A percentile compares a stretch with the other conserved stretches of the same genome.
Evolutionary conservation across 2,113 vertebrate genomes (phyloP).

Genomic region (Heterotilapia buettikoferi): DNA sequence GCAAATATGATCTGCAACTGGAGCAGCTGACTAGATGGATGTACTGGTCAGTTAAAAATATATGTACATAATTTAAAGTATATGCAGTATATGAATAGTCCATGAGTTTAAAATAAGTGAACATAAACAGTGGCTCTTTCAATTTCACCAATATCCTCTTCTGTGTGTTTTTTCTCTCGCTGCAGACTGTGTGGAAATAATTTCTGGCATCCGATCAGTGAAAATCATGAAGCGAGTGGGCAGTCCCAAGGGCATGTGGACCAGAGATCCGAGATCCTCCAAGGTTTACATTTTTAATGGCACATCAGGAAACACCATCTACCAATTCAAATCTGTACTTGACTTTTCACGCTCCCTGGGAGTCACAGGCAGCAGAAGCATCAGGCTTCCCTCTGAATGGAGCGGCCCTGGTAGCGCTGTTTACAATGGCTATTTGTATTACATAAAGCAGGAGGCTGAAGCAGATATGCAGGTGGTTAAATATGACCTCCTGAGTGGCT

Average conservation of each 20-base stretch:
- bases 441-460: constrained; percentile 67
- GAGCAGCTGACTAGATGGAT: not conserved
- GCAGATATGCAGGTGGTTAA: constrained; percentile 84
- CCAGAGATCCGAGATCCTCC: constrained; percentile 83
- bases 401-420: constrained; percentile 82
- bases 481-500: constrained; percentile 81
- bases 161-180: not conserved
- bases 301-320: constrained; percentile 78
- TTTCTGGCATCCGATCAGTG: constrained; percentile 86
- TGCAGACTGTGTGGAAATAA: constrained; percentile 87
- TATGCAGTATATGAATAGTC: not conserved
- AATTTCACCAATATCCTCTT: not conserved
- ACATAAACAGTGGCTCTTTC: not conserved
- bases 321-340: constrained; percentile 80
- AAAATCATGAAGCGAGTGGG: constrained; percentile 92
- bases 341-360: constrained; percentile 81
- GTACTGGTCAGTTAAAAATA: not conserved
- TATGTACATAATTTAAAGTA: not conserved
- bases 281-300: constrained; percentile 89
- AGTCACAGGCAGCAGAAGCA: constrained; percentile 67
- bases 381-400: constrained; percentile 85
- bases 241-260: constrained; percentile 84
- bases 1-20: not conserved
- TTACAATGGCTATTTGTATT: constrained; percentile 84
- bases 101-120: not conserved